Evolutionary conservation across 2,113 vertebrate genomes (phyloP).

Genomic region (Abramis brama): DNA sequence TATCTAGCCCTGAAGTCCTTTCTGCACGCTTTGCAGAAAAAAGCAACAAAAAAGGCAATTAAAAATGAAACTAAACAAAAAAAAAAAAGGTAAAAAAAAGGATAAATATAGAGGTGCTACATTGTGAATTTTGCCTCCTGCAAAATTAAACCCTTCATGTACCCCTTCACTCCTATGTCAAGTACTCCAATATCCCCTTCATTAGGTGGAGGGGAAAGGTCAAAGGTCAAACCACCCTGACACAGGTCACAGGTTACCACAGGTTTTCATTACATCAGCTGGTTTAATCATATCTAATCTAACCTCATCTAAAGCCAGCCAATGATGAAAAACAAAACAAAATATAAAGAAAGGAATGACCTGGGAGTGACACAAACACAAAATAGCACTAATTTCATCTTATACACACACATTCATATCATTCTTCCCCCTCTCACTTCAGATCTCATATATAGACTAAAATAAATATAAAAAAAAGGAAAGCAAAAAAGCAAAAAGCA

Average conservation of each 20-base stretch:
- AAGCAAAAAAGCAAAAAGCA: conserved; percentile 8
- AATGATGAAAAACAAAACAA: conserved; percentile 48
- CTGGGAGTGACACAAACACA: conserved; percentile 63
- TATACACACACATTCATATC: neutral
- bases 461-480: conserved; percentile 34
- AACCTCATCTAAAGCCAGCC: conserved; percentile 51
- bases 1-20: conserved; percentile 70
- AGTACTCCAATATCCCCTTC: conserved; percentile 67
- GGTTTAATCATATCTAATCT: conserved; percentile 51
- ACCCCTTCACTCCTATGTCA: conserved; percentile 32
- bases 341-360: conserved; percentile 74
- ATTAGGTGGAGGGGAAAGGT: conserved; percentile 62
- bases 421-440: conserved; percentile 23
- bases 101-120: conserved; percentile 79
- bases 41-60: conserved; percentile 53
- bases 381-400: conserved; percentile 34
- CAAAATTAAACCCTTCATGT: conserved; percentile 66
- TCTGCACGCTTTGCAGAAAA: conserved; percentile 47
- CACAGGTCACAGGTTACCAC: conserved; percentile 56
- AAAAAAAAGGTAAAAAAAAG: conserved; percentile 74
- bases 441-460: conserved; percentile 22
- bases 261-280: conserved; percentile 57
- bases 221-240: conserved; percentile 48
- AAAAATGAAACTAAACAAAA: conserved; percentile 63
- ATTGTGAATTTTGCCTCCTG: conserved; percentile 66